Percentiles rank a stretch among this genome's conserved stretches.
Conservation (phyloP, 2,797 vertebrate genomes). For the Eptatretus atami region DNA sequence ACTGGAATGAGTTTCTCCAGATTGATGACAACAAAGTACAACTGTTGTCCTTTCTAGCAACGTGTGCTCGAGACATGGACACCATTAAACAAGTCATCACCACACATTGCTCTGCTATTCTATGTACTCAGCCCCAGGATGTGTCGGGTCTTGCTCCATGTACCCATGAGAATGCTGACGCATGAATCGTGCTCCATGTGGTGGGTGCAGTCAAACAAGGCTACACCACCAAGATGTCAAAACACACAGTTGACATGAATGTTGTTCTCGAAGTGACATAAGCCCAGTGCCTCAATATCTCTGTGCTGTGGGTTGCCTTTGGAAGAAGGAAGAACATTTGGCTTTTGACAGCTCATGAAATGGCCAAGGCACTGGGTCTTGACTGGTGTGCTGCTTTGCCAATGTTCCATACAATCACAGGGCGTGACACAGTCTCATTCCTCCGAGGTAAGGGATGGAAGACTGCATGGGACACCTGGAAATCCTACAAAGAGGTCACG, state of each 20-base stretch:
- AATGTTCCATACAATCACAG: slow-evolving; percentile 7
- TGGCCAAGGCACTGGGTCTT: slow-evolving; percentile 1
- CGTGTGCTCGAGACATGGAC: background rate
- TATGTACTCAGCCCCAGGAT: slow-evolving; percentile 3
- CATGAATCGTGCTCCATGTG: slow-evolving; percentile 6
- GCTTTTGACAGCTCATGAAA: background rate
- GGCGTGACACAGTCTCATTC: slow-evolving; percentile 8
- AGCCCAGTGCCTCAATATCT: slow-evolving; percentile 4
- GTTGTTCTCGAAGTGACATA: background rate
- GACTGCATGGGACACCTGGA: slow-evolving; percentile 8
- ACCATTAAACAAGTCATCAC: background rate
- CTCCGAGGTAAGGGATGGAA: slow-evolving; percentile 7
- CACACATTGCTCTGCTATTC: background rate
- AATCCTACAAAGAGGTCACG: slow-evolving; percentile 7
- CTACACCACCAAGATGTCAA: slow-evolving; percentile 6
- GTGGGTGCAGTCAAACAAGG: slow-evolving; percentile 6
- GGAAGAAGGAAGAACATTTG: background rate
- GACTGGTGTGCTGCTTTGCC: background rate
- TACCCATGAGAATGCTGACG: slow-evolving; percentile 3
- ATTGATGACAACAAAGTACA: slow-evolving; percentile 7
- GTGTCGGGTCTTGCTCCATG: slow-evolving; percentile 7
- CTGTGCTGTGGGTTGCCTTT: slow-evolving; percentile 8
- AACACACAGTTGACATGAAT: slow-evolving; percentile 6
- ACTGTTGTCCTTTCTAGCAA: slow-evolving; percentile 7
- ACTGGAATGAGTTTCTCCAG: slow-evolving; percentile 7